These are phyloP conservation scores for Strigamia crassipes DNA, from an alignment of 2,888 invertebrate genomes.

Conservation along the genomic window DNA sequence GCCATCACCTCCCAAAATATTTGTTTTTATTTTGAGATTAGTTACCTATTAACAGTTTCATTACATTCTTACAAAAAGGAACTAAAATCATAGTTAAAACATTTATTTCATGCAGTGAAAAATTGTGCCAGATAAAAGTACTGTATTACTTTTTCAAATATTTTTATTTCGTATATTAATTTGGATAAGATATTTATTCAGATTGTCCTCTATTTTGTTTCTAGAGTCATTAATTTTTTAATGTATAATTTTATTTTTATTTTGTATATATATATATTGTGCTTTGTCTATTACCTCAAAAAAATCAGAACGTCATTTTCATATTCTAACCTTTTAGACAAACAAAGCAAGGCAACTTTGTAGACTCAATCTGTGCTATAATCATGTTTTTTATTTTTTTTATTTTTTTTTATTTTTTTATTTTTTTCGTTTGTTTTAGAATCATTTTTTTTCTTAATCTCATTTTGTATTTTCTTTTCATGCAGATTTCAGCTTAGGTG, in stretches of 20 bases:
- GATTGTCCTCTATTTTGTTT: constrained; percentile 12
- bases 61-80: constrained; percentile 17
- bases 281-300: constrained; percentile 39
- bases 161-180: neutral
- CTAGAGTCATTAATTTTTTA: neutral
- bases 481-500: constrained; percentile 41
- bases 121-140: constrained; percentile 26
- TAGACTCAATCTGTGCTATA: constrained; percentile 32
- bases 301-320: constrained; percentile 33
- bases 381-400: neutral
- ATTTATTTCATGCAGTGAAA: constrained; percentile 35
- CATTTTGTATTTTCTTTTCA: constrained; percentile 20
- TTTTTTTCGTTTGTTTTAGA: neutral
- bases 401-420: neutral
- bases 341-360: constrained; percentile 23
- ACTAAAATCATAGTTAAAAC: constrained; percentile 35
- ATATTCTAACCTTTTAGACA: constrained; percentile 31
- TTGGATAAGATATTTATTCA: constrained; percentile 7
- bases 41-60: constrained; percentile 29
- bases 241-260: neutral
- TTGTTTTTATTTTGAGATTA: constrained; percentile 40
- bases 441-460: neutral
- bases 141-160: neutral
- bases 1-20: constrained; percentile 34
- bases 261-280: constrained; percentile 42